Conservation (phyloP, 2,888 invertebrate genomes). For the Lasioglossum pauxillum region DNA sequence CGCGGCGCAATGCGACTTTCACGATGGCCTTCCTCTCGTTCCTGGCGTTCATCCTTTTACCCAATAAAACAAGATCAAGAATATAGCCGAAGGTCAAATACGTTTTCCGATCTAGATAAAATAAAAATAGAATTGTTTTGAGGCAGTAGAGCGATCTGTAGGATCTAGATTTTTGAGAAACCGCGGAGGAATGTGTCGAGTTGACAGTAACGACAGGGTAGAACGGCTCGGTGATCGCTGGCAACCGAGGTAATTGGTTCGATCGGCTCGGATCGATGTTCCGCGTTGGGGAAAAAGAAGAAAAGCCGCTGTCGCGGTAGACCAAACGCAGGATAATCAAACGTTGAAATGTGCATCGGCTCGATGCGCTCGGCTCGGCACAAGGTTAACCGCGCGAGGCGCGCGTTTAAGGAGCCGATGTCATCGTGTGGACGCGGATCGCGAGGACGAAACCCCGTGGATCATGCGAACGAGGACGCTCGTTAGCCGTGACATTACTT, state of each 20-base stretch:
- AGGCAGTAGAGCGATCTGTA: not conserved
- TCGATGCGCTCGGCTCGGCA: slow-evolving; percentile 33
- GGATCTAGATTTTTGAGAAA: not conserved
- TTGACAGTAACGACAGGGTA: not conserved
- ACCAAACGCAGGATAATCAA: slow-evolving; percentile 26
- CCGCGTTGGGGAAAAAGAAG: not conserved
- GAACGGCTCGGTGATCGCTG: not conserved
- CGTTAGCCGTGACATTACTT: slow-evolving; percentile 29
- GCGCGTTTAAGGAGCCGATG: slow-evolving; percentile 23
- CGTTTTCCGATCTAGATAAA: not conserved
- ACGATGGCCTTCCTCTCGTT: too few relatives aligned
- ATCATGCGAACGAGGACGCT: not conserved
- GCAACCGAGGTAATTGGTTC: not conserved
- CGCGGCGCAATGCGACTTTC: not conserved
- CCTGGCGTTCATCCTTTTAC: not conserved
- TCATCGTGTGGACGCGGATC: slow-evolving; percentile 29
- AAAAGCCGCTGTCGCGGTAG: slow-evolving; percentile 3
- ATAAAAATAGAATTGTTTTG: not conserved
- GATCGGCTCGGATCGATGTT: slow-evolving; percentile 7
- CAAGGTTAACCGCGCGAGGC: slow-evolving; percentile 33
- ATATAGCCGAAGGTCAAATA: not conserved
- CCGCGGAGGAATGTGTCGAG: not conserved
- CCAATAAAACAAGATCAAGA: not conserved
- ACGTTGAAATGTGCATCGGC: slow-evolving; percentile 21
- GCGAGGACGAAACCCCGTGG: not conserved